phyloP scores from a whole-genome alignment of 2,113 vertebrate genomes.

The Cygnus buccinator region DNA sequence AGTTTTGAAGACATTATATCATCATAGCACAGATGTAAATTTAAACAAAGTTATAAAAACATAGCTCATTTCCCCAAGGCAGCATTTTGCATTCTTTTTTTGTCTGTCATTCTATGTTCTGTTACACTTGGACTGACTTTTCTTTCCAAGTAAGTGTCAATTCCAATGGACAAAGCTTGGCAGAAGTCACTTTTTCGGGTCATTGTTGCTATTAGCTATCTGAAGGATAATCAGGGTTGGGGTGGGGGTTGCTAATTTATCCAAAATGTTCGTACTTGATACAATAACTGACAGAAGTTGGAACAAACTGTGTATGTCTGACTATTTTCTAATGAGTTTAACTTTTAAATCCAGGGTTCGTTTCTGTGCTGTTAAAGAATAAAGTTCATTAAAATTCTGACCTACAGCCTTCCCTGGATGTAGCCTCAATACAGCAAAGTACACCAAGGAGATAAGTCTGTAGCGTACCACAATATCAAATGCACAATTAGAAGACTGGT shows the following conservation, averaged over 20 bases:
- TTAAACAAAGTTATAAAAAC: constrained; percentile 30
- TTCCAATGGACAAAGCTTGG: constrained; percentile 44
- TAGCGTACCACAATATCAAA: not conserved
- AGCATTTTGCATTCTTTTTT: constrained; percentile 55
- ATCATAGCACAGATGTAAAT: constrained; percentile 52
- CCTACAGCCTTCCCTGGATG: not conserved
- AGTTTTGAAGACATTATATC: constrained; percentile 10
- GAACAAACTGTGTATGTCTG: not conserved
- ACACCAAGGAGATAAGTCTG: not conserved
- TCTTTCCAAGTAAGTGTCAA: constrained; percentile 15
- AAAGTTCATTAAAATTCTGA: not conserved
- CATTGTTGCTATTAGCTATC: not conserved
- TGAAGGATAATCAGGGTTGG: not conserved
- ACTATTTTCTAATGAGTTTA: not conserved
- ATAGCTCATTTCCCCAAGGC: constrained; percentile 45
- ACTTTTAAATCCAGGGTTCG: not conserved
- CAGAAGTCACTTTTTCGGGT: constrained; percentile 14
- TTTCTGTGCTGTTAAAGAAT: not conserved
- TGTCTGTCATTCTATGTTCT: constrained; percentile 49
- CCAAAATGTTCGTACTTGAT: not conserved
- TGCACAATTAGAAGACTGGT: not conserved
- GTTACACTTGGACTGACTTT: not conserved
- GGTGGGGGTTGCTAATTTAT: constrained; percentile 1
- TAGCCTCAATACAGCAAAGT: not conserved
- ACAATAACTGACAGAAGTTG: not conserved